Base-by-base conservation (phyloP, 92 coral and sea anemone genomes). In the Actinernus sp. region DNA sequence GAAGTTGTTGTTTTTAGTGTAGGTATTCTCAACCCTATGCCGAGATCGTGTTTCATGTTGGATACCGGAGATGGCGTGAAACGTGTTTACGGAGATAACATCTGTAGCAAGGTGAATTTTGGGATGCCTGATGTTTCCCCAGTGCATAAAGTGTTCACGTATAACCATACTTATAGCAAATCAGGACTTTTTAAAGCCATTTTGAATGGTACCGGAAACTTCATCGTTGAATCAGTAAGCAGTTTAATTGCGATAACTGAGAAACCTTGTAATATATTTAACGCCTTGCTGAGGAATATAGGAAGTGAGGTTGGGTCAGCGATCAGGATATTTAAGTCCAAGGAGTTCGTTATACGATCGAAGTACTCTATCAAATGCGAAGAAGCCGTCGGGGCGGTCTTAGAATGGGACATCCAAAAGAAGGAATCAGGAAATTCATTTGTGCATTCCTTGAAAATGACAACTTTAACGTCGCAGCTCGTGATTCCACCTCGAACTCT, bases 61-160 rank as follows among this genome's bases (percentile, higher is more conserved):
- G 77, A 77, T 65, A 68, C 83, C 17, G 95, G 87, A 4, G 85
- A 83, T 44, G 60, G 67, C 27, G 53, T 55, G 0, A 73, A 37
- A 17, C 61, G 73, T 11, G 32, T 56, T 3, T 83, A 76, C 31
- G 95, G 90, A 2, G 48, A 65, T 58, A 10, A 4, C 0, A 67
- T 51, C 26, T 78, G 90, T 73, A 65, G 80, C 27, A 33, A 31
- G n/a, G 21, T 0, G 0, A 31, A 36, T 13, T 62, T 8, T 22
- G 45, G 52, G 3, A 46, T 23, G 9, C 63, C 37, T 23, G 33
- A 32, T 2, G 27, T 38, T 0, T 10, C 41, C 1, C 49, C 72
- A 14, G 10, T 83, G 21, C 41, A n/a, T 11, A 72, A 72, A 33
- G 9, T 47, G 13, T 32, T 76, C 38, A 27, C 24, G 9, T 78